Percentiles rank a stretch among this genome's conserved stretches.
Conservation (phyloP, 2,113 vertebrate genomes). For the Periophthalmodon schlosseri region DNA sequence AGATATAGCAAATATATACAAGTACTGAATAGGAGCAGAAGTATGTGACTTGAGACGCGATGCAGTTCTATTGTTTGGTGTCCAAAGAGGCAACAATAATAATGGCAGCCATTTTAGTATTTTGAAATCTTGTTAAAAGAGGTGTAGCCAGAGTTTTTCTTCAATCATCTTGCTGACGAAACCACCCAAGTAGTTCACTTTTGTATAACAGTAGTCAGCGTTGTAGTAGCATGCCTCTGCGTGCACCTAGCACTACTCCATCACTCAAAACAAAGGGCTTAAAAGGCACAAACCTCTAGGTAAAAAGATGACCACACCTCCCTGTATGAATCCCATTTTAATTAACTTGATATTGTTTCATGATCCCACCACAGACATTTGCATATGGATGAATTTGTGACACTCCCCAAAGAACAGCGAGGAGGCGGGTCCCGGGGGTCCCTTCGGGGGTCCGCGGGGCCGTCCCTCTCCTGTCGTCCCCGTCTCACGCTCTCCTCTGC, state of each 20-base stretch:
- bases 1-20: no score
- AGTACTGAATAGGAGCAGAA: background rate
- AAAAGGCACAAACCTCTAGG: slow-evolving; percentile 70
- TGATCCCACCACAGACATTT: slow-evolving; percentile 14
- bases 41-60: slow-evolving; percentile 7
- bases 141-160: slow-evolving; percentile 44
- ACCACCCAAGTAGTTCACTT: slow-evolving; percentile 28
- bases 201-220: slow-evolving; percentile 32
- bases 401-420: slow-evolving; percentile 48
- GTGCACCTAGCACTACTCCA: slow-evolving; percentile 57
- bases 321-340: slow-evolving; percentile 15
- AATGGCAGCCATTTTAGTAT: slow-evolving; percentile 66
- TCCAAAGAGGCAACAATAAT: slow-evolving; percentile 38
- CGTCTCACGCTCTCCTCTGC: slow-evolving; percentile 19
- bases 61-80: slow-evolving; percentile 36
- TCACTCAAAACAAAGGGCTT: slow-evolving; percentile 75
- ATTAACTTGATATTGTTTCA: slow-evolving; percentile 10
- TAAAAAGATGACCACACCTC: slow-evolving; percentile 31
- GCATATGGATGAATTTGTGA: slow-evolving; percentile 26
- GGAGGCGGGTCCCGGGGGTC: slow-evolving; percentile 34
- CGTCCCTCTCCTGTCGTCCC: slow-evolving; percentile 21
- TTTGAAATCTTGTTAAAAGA: slow-evolving; percentile 60
- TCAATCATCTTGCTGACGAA: slow-evolving; percentile 28
- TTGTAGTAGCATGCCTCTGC: slow-evolving; percentile 68
- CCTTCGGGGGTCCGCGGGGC: slow-evolving; percentile 29